Evolutionary conservation across 1,140 invertebrate species (phyloP).

Genomic region (Thalassaphorura encarpata): DNA sequence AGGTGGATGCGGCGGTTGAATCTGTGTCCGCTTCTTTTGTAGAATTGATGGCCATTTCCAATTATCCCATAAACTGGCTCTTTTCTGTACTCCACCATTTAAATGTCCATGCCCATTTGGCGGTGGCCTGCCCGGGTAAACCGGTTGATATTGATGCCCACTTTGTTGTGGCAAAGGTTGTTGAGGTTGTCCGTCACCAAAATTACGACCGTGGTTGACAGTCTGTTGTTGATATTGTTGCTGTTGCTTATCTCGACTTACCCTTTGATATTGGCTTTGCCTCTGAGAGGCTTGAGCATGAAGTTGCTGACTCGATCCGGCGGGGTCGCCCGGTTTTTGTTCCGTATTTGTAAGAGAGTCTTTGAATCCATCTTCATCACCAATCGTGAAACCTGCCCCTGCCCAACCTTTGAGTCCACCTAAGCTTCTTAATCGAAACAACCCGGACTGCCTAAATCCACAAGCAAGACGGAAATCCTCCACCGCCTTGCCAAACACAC

Average conservation of each 20-base stretch:
- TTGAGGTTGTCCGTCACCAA: neutral
- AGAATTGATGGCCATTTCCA: slow-evolving; percentile 4
- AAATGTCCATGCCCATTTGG: neutral
- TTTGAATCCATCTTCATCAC: slow-evolving; percentile 31
- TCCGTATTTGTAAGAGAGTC: slow-evolving; percentile 32
- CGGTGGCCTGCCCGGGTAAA: neutral
- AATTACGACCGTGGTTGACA: too few species aligned
- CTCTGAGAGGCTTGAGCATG: slow-evolving; percentile 1
- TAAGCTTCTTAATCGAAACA: slow-evolving; percentile 76
- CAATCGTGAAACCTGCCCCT: slow-evolving; percentile 30
- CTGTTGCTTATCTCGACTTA: neutral
- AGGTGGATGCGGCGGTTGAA: neutral
- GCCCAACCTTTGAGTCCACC: slow-evolving; percentile 59
- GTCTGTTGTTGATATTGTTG: neutral
- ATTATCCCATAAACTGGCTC: slow-evolving; percentile 17
- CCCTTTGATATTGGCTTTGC: neutral
- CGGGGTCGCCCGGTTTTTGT: neutral
- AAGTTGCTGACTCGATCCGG: neutral
- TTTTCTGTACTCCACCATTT: slow-evolving; percentile 7
- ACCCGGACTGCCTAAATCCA: slow-evolving; percentile 77
- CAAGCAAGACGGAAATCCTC: slow-evolving; percentile 74
- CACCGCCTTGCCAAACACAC: slow-evolving; percentile 76
- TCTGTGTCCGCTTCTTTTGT: slow-evolving; percentile 5
- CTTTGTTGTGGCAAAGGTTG: slow-evolving; percentile 6
- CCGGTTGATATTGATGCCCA: too few species aligned